phyloP scores from a whole-genome alignment of 2,113 vertebrate genomes.

The Zingel zingel region DNA sequence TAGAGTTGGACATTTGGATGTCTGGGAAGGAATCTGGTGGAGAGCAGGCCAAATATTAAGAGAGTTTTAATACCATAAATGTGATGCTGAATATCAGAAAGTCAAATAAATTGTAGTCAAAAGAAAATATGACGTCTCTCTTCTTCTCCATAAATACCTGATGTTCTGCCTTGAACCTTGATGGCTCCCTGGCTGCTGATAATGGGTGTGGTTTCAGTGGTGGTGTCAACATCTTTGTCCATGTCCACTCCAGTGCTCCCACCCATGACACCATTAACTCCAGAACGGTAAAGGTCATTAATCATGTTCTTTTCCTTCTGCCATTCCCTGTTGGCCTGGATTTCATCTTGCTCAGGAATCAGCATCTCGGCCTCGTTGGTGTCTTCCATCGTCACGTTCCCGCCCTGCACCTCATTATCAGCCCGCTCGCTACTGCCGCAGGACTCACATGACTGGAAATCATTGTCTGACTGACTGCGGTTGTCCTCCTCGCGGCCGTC shows the following conservation, averaged over 20 bases:
- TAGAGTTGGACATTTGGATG: constrained; percentile 87
- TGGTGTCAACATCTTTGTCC: constrained; percentile 91
- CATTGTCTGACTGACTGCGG: constrained; percentile 88
- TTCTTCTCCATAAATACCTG: constrained; percentile 81
- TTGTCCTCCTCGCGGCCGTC: constrained; percentile 89
- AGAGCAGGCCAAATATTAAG: constrained; percentile 23
- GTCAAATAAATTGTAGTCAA: not conserved
- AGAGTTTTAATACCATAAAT: not conserved
- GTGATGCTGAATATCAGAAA: not conserved
- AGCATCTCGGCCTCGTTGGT: constrained; percentile 92
- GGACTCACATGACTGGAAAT: constrained; percentile 94
- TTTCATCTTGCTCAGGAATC: constrained; percentile 90
- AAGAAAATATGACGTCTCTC: not conserved
- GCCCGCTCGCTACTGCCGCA: constrained; percentile 90
- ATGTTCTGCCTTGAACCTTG: constrained; percentile 90
- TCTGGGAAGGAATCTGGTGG: constrained; percentile 89
- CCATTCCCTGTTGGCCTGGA: constrained; percentile 88
- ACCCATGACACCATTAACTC: constrained; percentile 83
- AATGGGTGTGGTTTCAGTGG: constrained; percentile 84
- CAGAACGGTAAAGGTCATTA: constrained; percentile 88
- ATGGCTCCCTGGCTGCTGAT: constrained; percentile 93
- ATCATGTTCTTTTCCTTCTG: constrained; percentile 92
- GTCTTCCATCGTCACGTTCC: constrained; percentile 78
- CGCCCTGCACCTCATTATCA: constrained; percentile 83
- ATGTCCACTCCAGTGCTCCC: constrained; percentile 79